Evolutionary conservation across 2,888 invertebrate species (phyloP).

Genomic region (Thereva nobilitata): DNA sequence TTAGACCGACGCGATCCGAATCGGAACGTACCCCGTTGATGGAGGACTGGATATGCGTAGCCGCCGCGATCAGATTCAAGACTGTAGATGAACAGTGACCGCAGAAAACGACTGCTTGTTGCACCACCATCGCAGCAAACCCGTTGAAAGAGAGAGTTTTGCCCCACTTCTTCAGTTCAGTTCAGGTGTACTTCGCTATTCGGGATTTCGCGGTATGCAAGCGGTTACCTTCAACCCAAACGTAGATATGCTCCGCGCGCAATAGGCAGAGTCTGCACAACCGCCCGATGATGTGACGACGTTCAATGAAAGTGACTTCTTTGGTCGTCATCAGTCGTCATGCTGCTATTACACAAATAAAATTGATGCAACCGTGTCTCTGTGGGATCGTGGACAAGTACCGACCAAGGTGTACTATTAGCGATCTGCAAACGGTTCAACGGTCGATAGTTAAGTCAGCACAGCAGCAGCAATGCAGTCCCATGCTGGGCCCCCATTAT

Average conservation of each 20-base stretch:
- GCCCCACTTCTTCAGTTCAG: conserved; percentile 13
- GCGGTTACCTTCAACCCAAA: too few species aligned
- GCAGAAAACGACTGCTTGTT: background rate
- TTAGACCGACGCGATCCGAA: too few species aligned
- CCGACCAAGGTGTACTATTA: background rate
- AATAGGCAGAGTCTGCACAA: too few species aligned
- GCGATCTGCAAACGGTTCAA: too few species aligned
- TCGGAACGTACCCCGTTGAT: too few species aligned
- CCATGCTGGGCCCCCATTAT: too few species aligned
- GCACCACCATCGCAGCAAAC: conserved; percentile 5
- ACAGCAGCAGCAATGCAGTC: too few species aligned
- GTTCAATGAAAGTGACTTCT: conserved; percentile 29
- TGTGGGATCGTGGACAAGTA: background rate
- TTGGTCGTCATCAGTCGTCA: conserved; percentile 2
- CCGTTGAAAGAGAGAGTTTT: conserved; percentile 31
- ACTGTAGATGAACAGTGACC: background rate
- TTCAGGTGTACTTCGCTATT: too few species aligned
- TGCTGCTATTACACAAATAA: conserved; percentile 14
- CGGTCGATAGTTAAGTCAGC: too few species aligned
- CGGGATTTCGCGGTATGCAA: too few species aligned
- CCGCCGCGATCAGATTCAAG: conserved; percentile 26
- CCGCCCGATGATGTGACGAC: background rate
- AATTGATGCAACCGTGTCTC: background rate
- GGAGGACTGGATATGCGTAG: conserved; percentile 12
- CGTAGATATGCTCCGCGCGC: too few species aligned